phyloP scores from a whole-genome alignment of 2,113 vertebrate species.

The Pollimyrus isidori region DNA sequence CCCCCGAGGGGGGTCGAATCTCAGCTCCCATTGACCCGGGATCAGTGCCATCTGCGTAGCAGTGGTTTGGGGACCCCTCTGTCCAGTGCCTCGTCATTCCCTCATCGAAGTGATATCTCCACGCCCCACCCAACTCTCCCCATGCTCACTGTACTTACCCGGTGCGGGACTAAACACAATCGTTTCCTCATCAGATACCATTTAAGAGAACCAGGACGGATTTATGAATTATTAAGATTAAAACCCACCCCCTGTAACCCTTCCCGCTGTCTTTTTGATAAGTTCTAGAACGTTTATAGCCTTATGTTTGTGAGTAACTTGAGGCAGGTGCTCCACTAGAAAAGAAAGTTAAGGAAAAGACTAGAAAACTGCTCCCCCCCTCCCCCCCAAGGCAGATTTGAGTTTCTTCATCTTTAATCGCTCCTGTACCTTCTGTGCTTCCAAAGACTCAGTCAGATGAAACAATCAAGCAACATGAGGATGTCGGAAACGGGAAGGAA shows the following conservation, averaged over 20 bases:
- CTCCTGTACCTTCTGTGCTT: constrained; percentile 49
- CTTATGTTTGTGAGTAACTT: constrained; percentile 64
- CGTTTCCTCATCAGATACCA: constrained; percentile 72
- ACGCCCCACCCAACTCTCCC: background rate
- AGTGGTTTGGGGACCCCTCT: constrained; percentile 34
- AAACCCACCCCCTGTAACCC: constrained; percentile 73
- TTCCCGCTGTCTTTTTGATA: constrained; percentile 51
- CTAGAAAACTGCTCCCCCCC: constrained; percentile 26
- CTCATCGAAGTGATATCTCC: constrained; percentile 52
- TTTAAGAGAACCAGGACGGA: constrained; percentile 60
- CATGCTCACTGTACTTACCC: constrained; percentile 45
- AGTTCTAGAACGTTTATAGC: constrained; percentile 76
- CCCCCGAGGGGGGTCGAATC: constrained; percentile 37
- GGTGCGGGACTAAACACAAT: constrained; percentile 51
- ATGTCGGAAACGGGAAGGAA: constrained; percentile 60
- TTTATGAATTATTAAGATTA: constrained; percentile 79
- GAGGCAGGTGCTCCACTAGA: constrained; percentile 72
- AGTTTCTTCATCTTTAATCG: constrained; percentile 59
- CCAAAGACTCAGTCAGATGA: constrained; percentile 57
- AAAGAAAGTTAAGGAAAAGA: constrained; percentile 58
- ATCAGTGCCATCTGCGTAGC: constrained; percentile 38
- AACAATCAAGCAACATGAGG: constrained; percentile 53
- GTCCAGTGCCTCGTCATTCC: constrained; percentile 42
- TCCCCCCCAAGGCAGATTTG: constrained; percentile 32
- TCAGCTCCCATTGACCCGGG: constrained; percentile 41